Base-by-base conservation (phyloP, 2,888 invertebrate genomes). In the Heliconius ethilla region DNA sequence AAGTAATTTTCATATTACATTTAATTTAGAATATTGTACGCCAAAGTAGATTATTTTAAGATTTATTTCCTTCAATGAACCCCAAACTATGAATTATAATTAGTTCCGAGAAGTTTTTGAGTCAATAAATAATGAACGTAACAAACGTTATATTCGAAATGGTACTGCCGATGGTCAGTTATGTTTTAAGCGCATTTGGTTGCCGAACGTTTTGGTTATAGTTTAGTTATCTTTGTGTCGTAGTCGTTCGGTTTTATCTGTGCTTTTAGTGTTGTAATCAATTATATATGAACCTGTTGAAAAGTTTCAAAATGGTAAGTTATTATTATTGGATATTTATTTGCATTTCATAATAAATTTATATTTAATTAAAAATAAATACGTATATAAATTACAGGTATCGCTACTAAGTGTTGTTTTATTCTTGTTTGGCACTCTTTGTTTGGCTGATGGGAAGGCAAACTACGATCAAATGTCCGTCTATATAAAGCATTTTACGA, bases 321-420 rank as follows among this genome's bases (percentile, higher is more conserved):
- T 5, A 25, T 15, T 40, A n/a, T 22, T 33, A 25, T 51, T 45
- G 25, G 2, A 63, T 27, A 27, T 25, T 25, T 45, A 67, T 69
- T 67, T 67, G 6, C 37, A 22, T n/a, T 40, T n/a, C 3, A 1
- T 15, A 67, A 45, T 40, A 15, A 3, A 40, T 11, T 11, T 25
- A 3, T 25, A 69, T 69, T 15, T 15, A 15, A n/a, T 40, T n/a
- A 1, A 25, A 25, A 13, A 55, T 27, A 66, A 33, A 37, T 27
- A 29, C 13, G 66, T 70, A 33, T 7, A 55, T 69, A 45, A 69
- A 40, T 78, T 78, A 75, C 78, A 78, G 78, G 65, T 73, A 15
- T 76, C 40, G 29, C 25, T 69, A 22, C 15, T 76, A 11, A 15
- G n/a, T 45, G 22, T 51, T 51, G 6, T 72, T 27, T 15, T 78